Evolutionary conservation across 2,797 vertebrate genomes (phyloP).

Genomic region (Sebastes diaconus): DNA sequence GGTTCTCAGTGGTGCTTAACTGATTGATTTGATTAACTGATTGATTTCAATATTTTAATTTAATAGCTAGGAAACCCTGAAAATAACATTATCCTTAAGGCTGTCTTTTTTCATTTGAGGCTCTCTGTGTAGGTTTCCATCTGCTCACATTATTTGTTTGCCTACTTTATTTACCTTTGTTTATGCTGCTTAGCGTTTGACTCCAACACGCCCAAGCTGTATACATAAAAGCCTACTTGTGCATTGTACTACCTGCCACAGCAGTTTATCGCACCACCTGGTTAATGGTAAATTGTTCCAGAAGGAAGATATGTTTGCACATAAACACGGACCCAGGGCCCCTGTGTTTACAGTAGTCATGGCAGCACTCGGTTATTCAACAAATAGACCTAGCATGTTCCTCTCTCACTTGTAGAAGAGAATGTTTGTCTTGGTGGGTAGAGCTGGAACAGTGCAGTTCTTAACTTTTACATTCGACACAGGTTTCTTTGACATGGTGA

Average conservation of each 20-base stretch:
- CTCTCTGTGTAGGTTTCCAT: slow-evolving; percentile 58
- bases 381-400: slow-evolving; percentile 92
- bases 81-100: slow-evolving; percentile 15
- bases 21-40: slow-evolving; percentile 31
- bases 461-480: slow-evolving; percentile 23
- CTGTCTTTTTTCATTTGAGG: slow-evolving; percentile 37
- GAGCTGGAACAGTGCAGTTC: slow-evolving; percentile 82
- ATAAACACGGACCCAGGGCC: slow-evolving; percentile 94
- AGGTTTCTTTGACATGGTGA: slow-evolving; percentile 51
- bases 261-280: slow-evolving; percentile 98
- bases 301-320: slow-evolving; percentile 99
- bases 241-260: slow-evolving; percentile 96
- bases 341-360: slow-evolving; percentile 99
- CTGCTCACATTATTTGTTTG: slow-evolving; percentile 89
- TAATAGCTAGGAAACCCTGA: neutral
- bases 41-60: slow-evolving; percentile 15
- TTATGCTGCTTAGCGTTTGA: slow-evolving; percentile 91
- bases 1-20: slow-evolving; percentile 5
- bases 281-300: slow-evolving; percentile 99
- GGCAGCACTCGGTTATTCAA: slow-evolving; percentile 97
- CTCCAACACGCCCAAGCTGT: slow-evolving; percentile 85
- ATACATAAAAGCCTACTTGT: slow-evolving; percentile 95
- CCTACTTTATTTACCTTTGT: slow-evolving; percentile 94
- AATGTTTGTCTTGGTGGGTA: slow-evolving; percentile 84
- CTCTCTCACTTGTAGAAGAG: slow-evolving; percentile 84